phyloP scores from a whole-genome alignment of 2,888 invertebrate species.

The Trimorus sp. region DNA sequence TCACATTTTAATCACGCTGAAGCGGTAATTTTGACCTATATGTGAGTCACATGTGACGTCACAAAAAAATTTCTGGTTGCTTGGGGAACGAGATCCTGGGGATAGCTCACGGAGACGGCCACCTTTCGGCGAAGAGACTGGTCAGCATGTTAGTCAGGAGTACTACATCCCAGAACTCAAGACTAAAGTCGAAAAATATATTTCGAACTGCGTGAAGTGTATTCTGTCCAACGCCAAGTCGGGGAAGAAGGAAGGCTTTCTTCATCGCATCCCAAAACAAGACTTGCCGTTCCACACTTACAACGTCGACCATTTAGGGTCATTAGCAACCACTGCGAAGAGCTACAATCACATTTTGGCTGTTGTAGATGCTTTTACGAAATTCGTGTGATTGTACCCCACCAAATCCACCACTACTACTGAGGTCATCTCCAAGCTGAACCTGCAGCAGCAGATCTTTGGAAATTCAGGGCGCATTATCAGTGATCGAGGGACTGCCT shows the following conservation, averaged over 20 bases:
- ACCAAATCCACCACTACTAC: neutral
- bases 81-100: conserved; percentile 22
- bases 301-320: neutral
- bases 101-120: conserved; percentile 49
- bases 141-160: conserved; percentile 19
- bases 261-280: neutral
- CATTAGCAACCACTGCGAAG: neutral
- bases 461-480: too few relatives aligned
- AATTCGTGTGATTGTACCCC: too few relatives aligned
- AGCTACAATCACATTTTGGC: conserved; percentile 25
- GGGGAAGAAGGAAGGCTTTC: conserved; percentile 10
- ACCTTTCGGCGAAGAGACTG: conserved; percentile 23
- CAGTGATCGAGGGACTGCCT: too few relatives aligned
- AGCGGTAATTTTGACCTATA: too few relatives aligned
- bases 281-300: neutral
- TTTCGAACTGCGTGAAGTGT: conserved; percentile 35
- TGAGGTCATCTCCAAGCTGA: too few relatives aligned
- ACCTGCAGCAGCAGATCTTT: too few relatives aligned
- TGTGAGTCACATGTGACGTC: too few relatives aligned
- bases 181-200: conserved; percentile 32
- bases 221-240: neutral
- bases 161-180: conserved; percentile 46
- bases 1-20: too few relatives aligned
- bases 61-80: too few relatives aligned
- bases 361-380: neutral